Evolutionary conservation across 2,113 vertebrate species (phyloP).

Genomic region (Ovis canadensis): DNA sequence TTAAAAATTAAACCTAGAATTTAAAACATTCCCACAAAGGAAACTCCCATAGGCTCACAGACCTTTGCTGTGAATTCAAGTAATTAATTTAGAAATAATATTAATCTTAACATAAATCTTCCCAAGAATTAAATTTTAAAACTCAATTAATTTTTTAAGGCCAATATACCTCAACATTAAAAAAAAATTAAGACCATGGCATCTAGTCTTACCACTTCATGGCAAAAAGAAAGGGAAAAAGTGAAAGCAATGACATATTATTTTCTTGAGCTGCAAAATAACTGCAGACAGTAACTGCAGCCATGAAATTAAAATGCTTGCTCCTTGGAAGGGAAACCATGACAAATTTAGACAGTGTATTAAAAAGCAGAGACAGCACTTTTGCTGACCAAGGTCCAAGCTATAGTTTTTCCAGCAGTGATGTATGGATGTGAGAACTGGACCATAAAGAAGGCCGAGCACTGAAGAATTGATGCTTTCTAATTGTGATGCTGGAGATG

Average conservation of each 20-base stretch:
- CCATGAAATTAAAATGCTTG: neutral
- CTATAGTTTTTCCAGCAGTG: neutral
- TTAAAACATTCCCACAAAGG: neutral
- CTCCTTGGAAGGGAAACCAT: neutral
- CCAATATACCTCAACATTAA: neutral
- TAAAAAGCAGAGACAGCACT: neutral
- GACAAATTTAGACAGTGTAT: neutral
- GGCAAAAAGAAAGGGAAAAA: neutral
- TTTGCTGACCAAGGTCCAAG: neutral
- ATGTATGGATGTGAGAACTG: neutral
- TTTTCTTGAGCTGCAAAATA: neutral
- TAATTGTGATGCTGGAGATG: neutral
- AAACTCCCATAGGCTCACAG: too few species aligned
- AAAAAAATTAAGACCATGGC: neutral
- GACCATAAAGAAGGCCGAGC: neutral
- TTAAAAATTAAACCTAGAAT: neutral
- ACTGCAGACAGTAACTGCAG: neutral
- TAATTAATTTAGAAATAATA: neutral
- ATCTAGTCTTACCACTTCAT: neutral
- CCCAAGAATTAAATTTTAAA: neutral
- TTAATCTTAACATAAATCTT: neutral
- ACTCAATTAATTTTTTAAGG: neutral
- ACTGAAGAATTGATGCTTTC: neutral
- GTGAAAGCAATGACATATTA: neutral
- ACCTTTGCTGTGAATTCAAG: neutral